These are phyloP conservation scores for Drosophila hydei DNA, from an alignment of 1,140 invertebrate species.

Conservation along the genomic window DNA sequence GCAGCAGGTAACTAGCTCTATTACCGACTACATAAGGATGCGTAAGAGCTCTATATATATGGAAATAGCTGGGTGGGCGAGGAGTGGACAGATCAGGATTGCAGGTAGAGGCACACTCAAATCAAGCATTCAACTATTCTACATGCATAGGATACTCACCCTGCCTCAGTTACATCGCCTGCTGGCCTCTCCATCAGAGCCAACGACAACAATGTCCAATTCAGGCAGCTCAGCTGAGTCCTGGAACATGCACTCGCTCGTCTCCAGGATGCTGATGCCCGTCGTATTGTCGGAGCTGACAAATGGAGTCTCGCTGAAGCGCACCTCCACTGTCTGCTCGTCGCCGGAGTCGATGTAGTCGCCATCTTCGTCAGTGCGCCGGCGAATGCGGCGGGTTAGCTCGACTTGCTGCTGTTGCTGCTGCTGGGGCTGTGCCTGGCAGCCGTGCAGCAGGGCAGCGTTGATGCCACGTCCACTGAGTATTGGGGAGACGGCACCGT, in stretches of 20 bases:
- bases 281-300: constrained; percentile 80
- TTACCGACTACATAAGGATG: too few relatives aligned
- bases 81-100: too few relatives aligned
- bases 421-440: constrained; percentile 44
- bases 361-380: constrained; percentile 65
- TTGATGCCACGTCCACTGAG: constrained; percentile 71
- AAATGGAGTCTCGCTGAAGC: constrained; percentile 77
- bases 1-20: too few relatives aligned
- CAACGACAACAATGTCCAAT: constrained; percentile 27
- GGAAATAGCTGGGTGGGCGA: too few relatives aligned
- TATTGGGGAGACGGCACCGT: constrained; percentile 67
- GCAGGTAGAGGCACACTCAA: too few relatives aligned
- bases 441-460: constrained; percentile 62
- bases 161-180: constrained; percentile 69
- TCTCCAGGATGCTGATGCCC: constrained; percentile 67
- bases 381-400: constrained; percentile 38
- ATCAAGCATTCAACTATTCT: background rate
- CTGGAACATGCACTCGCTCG: constrained; percentile 44
- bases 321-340: constrained; percentile 79
- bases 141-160: constrained; percentile 51
- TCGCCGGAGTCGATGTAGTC: constrained; percentile 75
- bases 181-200: constrained; percentile 23
- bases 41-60: too few relatives aligned
- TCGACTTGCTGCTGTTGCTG: constrained; percentile 56
- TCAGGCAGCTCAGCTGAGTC: constrained; percentile 41